phyloP scores from a whole-genome alignment of 2,113 vertebrate species.

The Platysternon megacephalum region DNA sequence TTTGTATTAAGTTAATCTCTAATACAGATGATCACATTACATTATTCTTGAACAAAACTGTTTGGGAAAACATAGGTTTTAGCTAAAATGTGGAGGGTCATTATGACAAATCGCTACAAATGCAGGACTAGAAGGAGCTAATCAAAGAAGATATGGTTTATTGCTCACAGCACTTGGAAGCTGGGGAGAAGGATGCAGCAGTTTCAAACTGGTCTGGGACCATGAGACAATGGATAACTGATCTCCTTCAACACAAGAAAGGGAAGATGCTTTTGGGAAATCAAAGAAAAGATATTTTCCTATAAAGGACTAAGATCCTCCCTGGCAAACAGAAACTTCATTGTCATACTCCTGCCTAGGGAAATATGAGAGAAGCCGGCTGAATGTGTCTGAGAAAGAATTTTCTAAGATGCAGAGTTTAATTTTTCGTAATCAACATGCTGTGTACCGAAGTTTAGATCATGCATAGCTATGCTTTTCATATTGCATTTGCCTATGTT shows the following conservation, averaged over 20 bases:
- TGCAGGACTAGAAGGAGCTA: background rate
- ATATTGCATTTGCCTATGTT: background rate
- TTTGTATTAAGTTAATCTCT: background rate
- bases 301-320: background rate
- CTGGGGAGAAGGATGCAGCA: background rate
- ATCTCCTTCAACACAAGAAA: background rate
- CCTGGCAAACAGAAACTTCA: background rate
- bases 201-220: background rate
- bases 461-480: background rate
- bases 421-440: background rate
- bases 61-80: background rate
- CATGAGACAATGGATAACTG: background rate
- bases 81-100: background rate
- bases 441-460: background rate
- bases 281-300: background rate
- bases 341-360: background rate
- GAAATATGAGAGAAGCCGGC: background rate
- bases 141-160: background rate
- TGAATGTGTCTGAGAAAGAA: background rate
- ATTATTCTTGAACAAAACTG: background rate
- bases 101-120: background rate
- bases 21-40: background rate
- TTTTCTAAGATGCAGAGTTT: background rate
- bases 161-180: background rate
- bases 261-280: background rate